phyloP scores from a whole-genome alignment of 2,113 vertebrate species.

The Pterocles orientalis region DNA sequence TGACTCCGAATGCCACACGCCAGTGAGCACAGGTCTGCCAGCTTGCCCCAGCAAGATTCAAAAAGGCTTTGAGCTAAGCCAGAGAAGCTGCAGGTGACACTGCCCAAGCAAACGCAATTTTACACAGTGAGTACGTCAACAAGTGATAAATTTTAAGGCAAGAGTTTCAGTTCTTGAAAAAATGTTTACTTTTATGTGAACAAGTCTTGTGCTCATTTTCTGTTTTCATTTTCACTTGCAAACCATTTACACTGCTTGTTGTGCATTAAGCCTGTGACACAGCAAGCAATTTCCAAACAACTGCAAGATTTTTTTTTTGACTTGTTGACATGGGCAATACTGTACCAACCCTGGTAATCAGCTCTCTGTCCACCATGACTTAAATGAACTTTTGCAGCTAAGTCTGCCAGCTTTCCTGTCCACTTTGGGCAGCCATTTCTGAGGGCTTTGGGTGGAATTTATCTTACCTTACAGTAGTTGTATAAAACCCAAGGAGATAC shows the following conservation, averaged over 20 bases:
- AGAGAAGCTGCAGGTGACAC: not conserved
- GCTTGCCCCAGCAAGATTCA: not conserved
- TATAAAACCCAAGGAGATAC: not conserved
- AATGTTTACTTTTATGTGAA: not conserved
- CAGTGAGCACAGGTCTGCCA: not conserved
- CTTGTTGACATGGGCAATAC: not conserved
- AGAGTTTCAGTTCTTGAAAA: not conserved
- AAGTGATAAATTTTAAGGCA: not conserved
- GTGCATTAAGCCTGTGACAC: not conserved
- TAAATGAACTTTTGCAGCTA: not conserved
- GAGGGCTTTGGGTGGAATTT: not conserved
- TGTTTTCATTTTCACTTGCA: not conserved
- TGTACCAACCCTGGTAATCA: not conserved
- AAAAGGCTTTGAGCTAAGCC: not conserved
- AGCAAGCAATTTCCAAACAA: not conserved
- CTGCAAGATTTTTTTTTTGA: not conserved
- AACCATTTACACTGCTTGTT: rapidly evolving
- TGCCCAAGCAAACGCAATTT: not conserved
- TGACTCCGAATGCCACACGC: not conserved
- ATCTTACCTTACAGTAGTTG: not conserved
- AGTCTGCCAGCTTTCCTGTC: not conserved
- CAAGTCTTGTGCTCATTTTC: not conserved
- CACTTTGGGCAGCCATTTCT: not conserved
- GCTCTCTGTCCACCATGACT: not conserved
- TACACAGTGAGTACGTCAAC: not conserved